Conservation (phyloP, 2,113 vertebrate species). For the Heterotis niloticus region DNA sequence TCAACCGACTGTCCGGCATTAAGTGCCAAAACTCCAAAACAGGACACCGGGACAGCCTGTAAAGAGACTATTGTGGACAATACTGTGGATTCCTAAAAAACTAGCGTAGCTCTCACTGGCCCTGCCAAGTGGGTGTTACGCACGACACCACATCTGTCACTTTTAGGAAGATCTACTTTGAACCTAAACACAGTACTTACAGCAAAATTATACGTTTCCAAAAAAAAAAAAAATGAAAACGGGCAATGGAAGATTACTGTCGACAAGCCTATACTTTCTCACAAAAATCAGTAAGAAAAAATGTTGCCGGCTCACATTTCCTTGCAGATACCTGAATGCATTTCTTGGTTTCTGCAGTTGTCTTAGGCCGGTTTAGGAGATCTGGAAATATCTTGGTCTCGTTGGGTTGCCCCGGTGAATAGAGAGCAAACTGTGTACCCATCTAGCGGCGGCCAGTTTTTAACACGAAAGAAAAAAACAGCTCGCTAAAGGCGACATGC, state of each 20-base stretch:
- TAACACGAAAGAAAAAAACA: not conserved
- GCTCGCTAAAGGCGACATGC: not conserved
- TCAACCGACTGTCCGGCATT: not conserved
- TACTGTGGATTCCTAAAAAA: not conserved
- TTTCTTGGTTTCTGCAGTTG: not conserved
- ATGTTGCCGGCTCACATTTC: not conserved
- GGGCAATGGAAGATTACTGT: not conserved
- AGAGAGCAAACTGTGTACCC: not conserved
- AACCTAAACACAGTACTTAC: conserved; percentile 5
- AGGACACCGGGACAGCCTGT: not conserved
- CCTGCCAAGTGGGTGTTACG: not conserved
- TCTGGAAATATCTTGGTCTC: not conserved
- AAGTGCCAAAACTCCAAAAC: not conserved
- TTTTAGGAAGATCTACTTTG: conserved; percentile 3
- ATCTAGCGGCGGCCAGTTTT: not conserved
- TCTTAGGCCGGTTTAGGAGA: not conserved
- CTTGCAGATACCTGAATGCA: not conserved
- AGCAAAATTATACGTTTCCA: conserved; percentile 9
- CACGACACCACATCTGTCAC: not conserved
- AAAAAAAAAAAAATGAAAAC: not conserved
- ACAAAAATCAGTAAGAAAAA: not conserved
- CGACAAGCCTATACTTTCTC: not conserved
- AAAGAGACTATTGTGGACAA: not conserved
- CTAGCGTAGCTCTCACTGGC: not conserved
- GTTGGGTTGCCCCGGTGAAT: not conserved